Evolutionary conservation across 2,113 vertebrate species (phyloP).

Genomic region (Rhizomys pruinosus): DNA sequence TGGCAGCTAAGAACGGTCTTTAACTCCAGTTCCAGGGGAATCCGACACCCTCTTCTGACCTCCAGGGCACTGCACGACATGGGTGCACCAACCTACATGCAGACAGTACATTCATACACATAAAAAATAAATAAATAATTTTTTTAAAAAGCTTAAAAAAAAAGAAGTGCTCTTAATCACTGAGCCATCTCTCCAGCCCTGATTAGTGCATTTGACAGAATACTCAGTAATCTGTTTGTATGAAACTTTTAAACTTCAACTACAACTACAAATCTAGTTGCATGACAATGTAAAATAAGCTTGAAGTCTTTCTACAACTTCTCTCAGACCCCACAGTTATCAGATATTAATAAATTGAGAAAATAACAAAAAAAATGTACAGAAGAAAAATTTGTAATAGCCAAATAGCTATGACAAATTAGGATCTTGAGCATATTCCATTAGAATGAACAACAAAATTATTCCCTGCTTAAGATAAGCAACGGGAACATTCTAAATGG

Average conservation of each 20-base stretch:
- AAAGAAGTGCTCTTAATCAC: too few species aligned
- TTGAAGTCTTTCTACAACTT: slow-evolving; percentile 11
- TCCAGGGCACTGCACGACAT: too few species aligned
- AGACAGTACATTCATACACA: too few species aligned
- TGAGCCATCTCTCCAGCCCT: too few species aligned
- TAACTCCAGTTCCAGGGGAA: too few species aligned
- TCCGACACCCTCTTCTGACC: too few species aligned
- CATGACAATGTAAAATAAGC: not conserved
- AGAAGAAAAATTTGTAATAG: not conserved
- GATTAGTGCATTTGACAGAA: not conserved
- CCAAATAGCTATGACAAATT: not conserved
- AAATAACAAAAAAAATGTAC: not conserved
- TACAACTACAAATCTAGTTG: slow-evolving; percentile 32
- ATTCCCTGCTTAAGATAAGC: not conserved
- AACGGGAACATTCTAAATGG: not conserved
- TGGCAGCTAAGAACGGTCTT: too few species aligned
- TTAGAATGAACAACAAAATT: slow-evolving; percentile 24
- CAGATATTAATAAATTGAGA: slow-evolving; percentile 23
- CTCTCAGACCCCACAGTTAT: not conserved
- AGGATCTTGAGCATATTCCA: not conserved
- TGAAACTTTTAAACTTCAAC: not conserved
- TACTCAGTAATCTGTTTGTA: not conserved
- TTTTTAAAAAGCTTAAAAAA: too few species aligned
- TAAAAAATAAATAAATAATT: too few species aligned
- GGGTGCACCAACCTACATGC: too few species aligned